Evolutionary conservation across 2,888 invertebrate species (phyloP), one percentile per base, ranked within the genome.

Genomic region (Mythimna impura): DNA sequence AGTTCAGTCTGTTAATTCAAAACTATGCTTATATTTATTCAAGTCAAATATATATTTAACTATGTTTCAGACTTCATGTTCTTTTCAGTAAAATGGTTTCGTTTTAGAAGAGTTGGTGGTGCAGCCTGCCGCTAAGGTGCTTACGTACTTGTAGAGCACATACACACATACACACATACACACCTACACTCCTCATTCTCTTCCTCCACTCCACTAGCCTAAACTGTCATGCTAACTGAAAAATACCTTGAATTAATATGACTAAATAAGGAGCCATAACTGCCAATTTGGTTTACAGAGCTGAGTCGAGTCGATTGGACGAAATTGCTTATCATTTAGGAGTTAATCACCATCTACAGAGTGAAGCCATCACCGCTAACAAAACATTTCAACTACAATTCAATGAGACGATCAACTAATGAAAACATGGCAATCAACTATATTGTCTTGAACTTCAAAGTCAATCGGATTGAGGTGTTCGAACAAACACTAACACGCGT

Each of bases 391-490:
- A 76, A 68, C 57, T 71, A 75, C 66, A 65, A 71, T 30, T 55
- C 70, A 80, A 73, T 66, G 47, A 76, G 72, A 73, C 70, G 62
- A 67, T 50, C 62, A 36, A 64, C 67, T 76, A 87, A 87, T 88
- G 87, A 85, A 82, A 86, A 75, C 76, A 71, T 54, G 64, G 75
- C 75, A 80, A 85, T 87, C 86, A 88, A 83, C 83, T 84, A 78
- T 73, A 78, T 81, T 87, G 79, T 83, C 77, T 77, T 80, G 73
- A 84, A 84, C 84, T 86, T 85, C 87, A 84, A 86, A 86, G 83
- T 84, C 79, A 83, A 83, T 86, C 79, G 83, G 65, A 80, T 79
- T 80, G 78, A 76, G 80, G 66, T 79, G 80, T 80, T 67, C 68
- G 77, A 83, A 80, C 84, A 84, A 88, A 86, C 80, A 85, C 81